Evolutionary conservation across 2,888 invertebrate species (phyloP), one percentile per base, ranked within the genome.

Genomic region (Entomobrya multifasciata): DNA sequence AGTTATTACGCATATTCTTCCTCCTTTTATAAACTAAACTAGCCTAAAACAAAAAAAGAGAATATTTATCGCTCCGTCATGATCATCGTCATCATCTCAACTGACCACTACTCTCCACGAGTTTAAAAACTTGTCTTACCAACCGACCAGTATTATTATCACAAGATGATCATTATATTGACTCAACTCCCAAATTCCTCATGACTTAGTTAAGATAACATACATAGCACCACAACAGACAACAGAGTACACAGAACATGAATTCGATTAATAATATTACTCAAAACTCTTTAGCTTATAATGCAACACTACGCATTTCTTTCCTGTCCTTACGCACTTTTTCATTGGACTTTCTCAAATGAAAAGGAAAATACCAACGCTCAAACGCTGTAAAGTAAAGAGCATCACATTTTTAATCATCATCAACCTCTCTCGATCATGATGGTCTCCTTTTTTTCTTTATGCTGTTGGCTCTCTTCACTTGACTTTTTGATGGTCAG

Each of bases 321-420:
- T 87, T 82, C 77, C 82, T 87, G 82, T 76, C 87, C 77, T 87
- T 83, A 87, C 87, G 82, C 82, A 82, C 87, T 83, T 87, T n/a
- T 87, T 77, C 81, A 77, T 86, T 81, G 86, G 72, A 86, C 86
- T 86, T 86, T 86, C 77, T 86, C 76, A 80, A 74, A 74, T 67
- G 81, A 86, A 76, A 86, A 80, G 86, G 80, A 86, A 86, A 86
- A 86, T 80, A 74, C 80, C 79, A 86, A 20, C 55, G 78, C 27
- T 65, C 65, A 62, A 57, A 25, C 22, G 11, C 11, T 13, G 20
- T 57, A 3, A 17, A 41, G 36, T 47, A 47, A 70, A 44, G 44
- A 70, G 70, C n/a, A 72, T 78, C 79, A 67, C 36, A 36, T 36
- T 6, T 36, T 52, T 52, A 41, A 52, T 70, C 36, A 65, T 76